These are phyloP conservation scores for Triplophysa dalaica DNA, from an alignment of 2,113 vertebrate genomes.

Conservation along the genomic window DNA sequence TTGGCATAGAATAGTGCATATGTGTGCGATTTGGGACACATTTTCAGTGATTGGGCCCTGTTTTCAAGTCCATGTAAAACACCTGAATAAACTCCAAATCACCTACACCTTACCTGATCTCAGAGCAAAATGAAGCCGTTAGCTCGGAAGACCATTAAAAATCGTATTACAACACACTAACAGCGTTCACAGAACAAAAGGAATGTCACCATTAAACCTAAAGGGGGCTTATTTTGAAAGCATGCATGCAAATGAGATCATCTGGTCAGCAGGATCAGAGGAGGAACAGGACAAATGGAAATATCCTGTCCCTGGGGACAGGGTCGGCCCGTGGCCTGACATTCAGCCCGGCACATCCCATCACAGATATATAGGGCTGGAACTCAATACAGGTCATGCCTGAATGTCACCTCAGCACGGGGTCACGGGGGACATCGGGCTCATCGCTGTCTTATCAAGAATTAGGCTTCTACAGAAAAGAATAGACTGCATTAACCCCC, in stretches of 20 bases:
- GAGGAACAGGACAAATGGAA: constrained; percentile 23
- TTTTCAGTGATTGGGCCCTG: too few species aligned
- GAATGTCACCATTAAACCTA: too few species aligned
- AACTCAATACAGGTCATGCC: constrained; percentile 48
- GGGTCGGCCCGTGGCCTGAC: constrained; percentile 19
- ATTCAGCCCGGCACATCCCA: constrained; percentile 21
- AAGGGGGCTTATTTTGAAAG: neutral
- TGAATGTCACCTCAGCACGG: constrained; percentile 53
- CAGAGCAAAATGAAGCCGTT: neutral
- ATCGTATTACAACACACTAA: neutral
- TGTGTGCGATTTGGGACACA: too few species aligned
- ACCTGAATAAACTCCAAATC: neutral
- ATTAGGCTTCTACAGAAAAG: constrained; percentile 10
- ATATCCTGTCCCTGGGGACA: constrained; percentile 36
- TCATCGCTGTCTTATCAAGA: constrained; percentile 39
- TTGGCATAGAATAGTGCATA: too few species aligned
- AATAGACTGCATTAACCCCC: constrained; percentile 32
- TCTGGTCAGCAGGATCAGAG: constrained; percentile 15
- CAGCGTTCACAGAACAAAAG: neutral
- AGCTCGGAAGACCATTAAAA: neutral
- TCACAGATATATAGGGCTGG: constrained; percentile 23
- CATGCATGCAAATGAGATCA: constrained; percentile 21
- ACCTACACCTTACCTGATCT: neutral
- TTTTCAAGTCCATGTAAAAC: constrained; percentile 15
- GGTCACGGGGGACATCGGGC: constrained; percentile 38